Base-by-base conservation (phyloP, 2,113 vertebrate species). In the Podocnemis expansa region DNA sequence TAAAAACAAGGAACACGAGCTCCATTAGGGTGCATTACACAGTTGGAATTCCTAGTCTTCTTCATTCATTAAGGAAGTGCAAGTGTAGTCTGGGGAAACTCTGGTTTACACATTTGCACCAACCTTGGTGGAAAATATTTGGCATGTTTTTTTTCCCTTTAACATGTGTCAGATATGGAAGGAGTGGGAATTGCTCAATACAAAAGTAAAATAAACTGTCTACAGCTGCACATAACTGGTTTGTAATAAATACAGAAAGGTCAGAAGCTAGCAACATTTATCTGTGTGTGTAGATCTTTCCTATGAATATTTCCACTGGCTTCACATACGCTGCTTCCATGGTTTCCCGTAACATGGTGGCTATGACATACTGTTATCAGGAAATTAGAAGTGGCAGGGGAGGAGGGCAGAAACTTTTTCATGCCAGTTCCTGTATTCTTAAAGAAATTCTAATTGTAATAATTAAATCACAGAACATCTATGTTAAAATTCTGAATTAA, bases 381-480 rank as follows among this genome's bases (percentile, higher is more conserved):
- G 51, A 67, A 95, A 93, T 63, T 82, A 67, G 76, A 86, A 38
- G n/a, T 38, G n/a, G 10, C 21, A n/a, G 38, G 63, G 34, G 16
- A 38, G 63, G 16, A 24, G 54, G 43, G 51, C 34, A 47, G 43
- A 88, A 19, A 10, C 9, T 60, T 24, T 91, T 84, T 79, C 21
- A 96, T 73, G n/a, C 38, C 83, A 58, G 58, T 45, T 89, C 89
- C 80, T 79, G 13, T 85, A 87, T 56, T 87, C 43, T 49, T 96
- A 84, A 76, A 93, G 91, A 96, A 96, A 97, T 90, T 85, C 41
- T 87, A 96, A 67, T 24, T 92, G 54, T 80, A 89, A 63, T 16
- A 95, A 93, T 45, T 79, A 78, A 89, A 90, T 84, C 54, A 80
- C 86, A 90, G 34, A 0, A 81, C 87, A 78, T 38, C 31, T 87